phyloP scores from a whole-genome alignment of 2,888 invertebrate species.

The Yponomeuta sedellus region DNA sequence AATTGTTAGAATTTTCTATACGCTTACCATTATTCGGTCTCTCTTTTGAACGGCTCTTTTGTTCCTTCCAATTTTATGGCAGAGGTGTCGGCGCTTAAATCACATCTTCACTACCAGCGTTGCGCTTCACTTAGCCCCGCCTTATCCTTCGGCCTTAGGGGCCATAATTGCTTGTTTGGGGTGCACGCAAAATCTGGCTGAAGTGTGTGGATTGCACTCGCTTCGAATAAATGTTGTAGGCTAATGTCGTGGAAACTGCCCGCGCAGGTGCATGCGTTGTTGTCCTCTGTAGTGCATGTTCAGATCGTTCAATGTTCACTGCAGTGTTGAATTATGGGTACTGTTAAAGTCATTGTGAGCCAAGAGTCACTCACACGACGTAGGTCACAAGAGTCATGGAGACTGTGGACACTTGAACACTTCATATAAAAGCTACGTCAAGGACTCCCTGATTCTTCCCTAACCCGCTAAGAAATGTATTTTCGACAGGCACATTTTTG shows the following conservation, averaged over 20 bases:
- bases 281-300: neutral
- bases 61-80: neutral
- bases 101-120: neutral
- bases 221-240: constrained; percentile 6
- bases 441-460: too few species aligned
- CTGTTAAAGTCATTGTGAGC: neutral
- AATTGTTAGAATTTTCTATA: too few species aligned
- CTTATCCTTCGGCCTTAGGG: neutral
- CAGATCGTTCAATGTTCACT: neutral
- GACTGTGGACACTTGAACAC: too few species aligned
- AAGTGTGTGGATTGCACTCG: constrained; percentile 1
- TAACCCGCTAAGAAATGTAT: too few species aligned
- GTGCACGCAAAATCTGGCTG: neutral
- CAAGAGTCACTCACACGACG: too few species aligned
- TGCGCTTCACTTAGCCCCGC: neutral
- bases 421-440: too few species aligned
- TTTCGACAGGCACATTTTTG: too few species aligned
- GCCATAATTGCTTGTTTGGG: neutral
- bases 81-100: neutral
- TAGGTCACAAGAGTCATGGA: too few species aligned
- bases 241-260: constrained; percentile 9
- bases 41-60: too few species aligned
- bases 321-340: neutral
- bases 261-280: neutral
- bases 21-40: too few species aligned